These are phyloP conservation scores for Drosophila merina DNA, from an alignment of 2,888 invertebrate species.

Conservation along the genomic window DNA sequence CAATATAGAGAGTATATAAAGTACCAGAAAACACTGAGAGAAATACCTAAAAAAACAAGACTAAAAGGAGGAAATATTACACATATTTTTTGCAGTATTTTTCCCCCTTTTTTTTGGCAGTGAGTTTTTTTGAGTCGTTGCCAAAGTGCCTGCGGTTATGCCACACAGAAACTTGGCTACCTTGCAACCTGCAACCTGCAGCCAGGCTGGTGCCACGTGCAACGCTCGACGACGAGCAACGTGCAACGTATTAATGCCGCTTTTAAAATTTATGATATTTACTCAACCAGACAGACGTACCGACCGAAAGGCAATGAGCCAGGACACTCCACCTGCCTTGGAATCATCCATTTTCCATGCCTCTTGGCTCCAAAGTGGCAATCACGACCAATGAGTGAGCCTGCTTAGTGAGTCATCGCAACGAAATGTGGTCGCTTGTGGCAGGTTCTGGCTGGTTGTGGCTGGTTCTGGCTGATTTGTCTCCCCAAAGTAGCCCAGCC, in stretches of 20 bases:
- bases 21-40: background rate
- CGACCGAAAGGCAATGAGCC: conserved; percentile 54
- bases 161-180: conserved; percentile 13
- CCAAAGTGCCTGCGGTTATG: conserved; percentile 76
- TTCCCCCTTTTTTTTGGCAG: background rate
- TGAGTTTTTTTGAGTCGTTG: conserved; percentile 43
- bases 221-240: background rate
- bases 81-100: background rate
- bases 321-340: conserved; percentile 42
- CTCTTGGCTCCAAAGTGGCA: conserved; percentile 32
- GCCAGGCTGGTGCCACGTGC: background rate
- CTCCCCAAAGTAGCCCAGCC: background rate
- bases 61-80: background rate
- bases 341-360: conserved; percentile 9
- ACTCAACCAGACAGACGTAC: conserved; percentile 63
- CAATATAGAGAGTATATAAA: background rate
- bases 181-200: conserved; percentile 8
- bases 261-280: conserved; percentile 81
- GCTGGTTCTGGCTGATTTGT: background rate
- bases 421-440: background rate
- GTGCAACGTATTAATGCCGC: conserved; percentile 62
- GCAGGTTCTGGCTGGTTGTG: background rate
- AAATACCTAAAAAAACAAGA: background rate
- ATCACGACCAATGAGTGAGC: conserved; percentile 23
- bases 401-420: conserved; percentile 26